Evolutionary conservation across 2,888 invertebrate genomes (phyloP).

Genomic region (Trypoxylon attenuatum): DNA sequence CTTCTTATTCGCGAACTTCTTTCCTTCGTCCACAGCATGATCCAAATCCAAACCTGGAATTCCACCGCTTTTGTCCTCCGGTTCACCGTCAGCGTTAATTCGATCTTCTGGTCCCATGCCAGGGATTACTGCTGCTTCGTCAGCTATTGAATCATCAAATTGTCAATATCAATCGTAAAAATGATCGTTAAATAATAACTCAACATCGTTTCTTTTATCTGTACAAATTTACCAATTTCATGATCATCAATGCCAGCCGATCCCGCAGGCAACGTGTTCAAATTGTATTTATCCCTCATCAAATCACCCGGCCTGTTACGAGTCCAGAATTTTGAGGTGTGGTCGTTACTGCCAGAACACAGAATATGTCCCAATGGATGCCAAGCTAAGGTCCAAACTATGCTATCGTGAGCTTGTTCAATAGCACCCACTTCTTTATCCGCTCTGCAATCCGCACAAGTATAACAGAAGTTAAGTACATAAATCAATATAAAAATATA

Average conservation of each 20-base stretch:
- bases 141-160: constrained; percentile 71
- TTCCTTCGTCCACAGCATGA: constrained; percentile 81
- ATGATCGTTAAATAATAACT: neutral
- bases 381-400: constrained; percentile 99
- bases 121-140: constrained; percentile 89
- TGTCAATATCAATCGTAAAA: neutral
- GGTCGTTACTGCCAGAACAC: constrained; percentile 99
- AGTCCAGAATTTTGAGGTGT: constrained; percentile 99
- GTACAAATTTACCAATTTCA: constrained; percentile 77
- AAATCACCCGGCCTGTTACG: constrained; percentile 98
- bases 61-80: constrained; percentile 73
- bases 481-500: neutral
- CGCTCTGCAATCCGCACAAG: constrained; percentile 77
- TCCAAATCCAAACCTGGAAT: constrained; percentile 94
- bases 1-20: constrained; percentile 82
- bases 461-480: neutral
- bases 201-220: too few species aligned
- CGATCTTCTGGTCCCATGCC: constrained; percentile 99
- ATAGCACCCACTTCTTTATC: constrained; percentile 99
- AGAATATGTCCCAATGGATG: constrained; percentile 99
- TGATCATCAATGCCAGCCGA: constrained; percentile 83
- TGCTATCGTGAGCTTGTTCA: constrained; percentile 99
- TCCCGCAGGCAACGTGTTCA: constrained; percentile 92
- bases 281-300: constrained; percentile 98
- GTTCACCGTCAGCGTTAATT: constrained; percentile 78